A percentile compares a stretch with the other conserved stretches of the same genome.
These are phyloP conservation scores for Drosophila melanica DNA, from an alignment of 1,140 invertebrate species.

Conservation along the genomic window DNA sequence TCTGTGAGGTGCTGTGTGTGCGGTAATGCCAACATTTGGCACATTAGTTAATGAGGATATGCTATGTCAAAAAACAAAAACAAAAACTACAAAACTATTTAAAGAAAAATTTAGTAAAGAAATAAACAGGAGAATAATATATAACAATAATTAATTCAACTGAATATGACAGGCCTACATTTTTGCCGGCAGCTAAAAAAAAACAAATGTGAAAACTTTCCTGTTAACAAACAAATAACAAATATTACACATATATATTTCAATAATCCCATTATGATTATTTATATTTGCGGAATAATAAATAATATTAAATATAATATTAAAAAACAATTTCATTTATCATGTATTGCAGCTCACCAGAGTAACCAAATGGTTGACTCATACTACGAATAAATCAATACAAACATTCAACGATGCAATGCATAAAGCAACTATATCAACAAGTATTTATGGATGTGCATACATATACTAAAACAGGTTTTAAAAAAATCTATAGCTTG, in stretches of 20 bases:
- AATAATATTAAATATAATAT: no score
- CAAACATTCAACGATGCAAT: slow-evolving; percentile 16
- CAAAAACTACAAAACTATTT: no score
- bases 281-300: no score
- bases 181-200: no score
- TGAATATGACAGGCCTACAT: no score
- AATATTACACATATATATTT: background rate
- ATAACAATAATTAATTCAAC: no score
- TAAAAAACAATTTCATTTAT: background rate
- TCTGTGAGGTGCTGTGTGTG: slow-evolving; percentile 5
- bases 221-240: background rate
- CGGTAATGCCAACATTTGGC: slow-evolving; percentile 32
- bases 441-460: slow-evolving; percentile 24
- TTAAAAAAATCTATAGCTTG: slow-evolving; percentile 9
- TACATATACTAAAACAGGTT: slow-evolving; percentile 31
- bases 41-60: slow-evolving; percentile 32
- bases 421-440: slow-evolving; percentile 8
- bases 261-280: no score
- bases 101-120: no score
- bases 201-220: no score
- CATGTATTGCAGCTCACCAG: no score
- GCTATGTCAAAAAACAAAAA: slow-evolving; percentile 5
- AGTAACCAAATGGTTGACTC: background rate
- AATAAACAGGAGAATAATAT: no score
- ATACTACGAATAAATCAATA: background rate